Evolutionary conservation across 1,140 invertebrate species (phyloP).

Genomic region (Caerostris darwini): DNA sequence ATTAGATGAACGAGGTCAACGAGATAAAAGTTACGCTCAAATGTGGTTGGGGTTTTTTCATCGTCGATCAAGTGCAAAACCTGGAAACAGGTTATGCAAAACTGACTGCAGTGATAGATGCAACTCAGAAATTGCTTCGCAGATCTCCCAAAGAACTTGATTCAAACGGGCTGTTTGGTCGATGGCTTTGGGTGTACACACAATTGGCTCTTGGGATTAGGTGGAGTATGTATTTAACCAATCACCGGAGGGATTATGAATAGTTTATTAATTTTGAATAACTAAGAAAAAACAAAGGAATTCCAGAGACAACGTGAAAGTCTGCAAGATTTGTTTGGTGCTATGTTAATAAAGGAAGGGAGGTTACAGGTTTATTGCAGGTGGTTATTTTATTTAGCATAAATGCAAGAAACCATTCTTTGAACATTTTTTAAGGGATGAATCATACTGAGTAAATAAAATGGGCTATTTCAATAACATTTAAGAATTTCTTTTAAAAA

Average conservation of each 20-base stretch:
- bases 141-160: background rate
- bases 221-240: constrained; percentile 23
- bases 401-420: too few species aligned
- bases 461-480: too few species aligned
- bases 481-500: too few species aligned
- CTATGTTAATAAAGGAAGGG: too few species aligned
- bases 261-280: background rate
- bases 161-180: background rate
- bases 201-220: background rate
- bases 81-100: constrained; percentile 68
- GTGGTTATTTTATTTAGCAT: too few species aligned
- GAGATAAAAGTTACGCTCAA: constrained; percentile 6
- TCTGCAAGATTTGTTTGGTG: background rate
- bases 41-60: constrained; percentile 35
- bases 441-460: too few species aligned
- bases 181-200: constrained; percentile 12
- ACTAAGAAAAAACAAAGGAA: background rate
- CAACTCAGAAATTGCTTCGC: background rate
- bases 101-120: background rate
- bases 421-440: too few species aligned
- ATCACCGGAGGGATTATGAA: background rate
- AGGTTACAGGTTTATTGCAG: too few species aligned
- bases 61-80: background rate
- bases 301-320: background rate
- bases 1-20: constrained; percentile 42